phyloP scores from a whole-genome alignment of 1,140 invertebrate species.

The Drosophila rufa region DNA sequence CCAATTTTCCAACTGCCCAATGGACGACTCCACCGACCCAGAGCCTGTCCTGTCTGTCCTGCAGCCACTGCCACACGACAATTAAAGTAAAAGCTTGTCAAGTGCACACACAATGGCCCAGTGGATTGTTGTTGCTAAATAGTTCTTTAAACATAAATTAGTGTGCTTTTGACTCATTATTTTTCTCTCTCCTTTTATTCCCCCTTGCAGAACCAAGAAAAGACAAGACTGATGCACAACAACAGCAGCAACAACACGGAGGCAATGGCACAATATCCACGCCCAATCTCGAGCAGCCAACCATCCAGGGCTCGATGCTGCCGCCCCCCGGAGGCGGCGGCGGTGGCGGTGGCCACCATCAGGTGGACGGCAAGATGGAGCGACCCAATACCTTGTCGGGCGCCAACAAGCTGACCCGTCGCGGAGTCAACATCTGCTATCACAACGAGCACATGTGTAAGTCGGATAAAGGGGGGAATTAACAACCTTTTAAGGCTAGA shows the following conservation, averaged over 20 bases:
- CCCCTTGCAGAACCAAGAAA: conserved; percentile 92
- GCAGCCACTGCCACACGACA: conserved; percentile 62
- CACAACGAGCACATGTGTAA: conserved; percentile 89
- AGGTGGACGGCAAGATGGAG: conserved; percentile 87
- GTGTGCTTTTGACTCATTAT: conserved; percentile 47
- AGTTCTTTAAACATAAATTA: conserved; percentile 63
- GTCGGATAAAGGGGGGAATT: conserved; percentile 57
- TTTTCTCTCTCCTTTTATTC: conserved; percentile 34
- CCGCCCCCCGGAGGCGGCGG: conserved; percentile 77
- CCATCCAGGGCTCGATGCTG: conserved; percentile 85
- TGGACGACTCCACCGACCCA: conserved; percentile 44
- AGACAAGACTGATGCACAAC: conserved; percentile 93
- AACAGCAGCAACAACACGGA: conserved; percentile 86
- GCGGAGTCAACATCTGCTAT: conserved; percentile 88
- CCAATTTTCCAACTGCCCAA: conserved; percentile 58
- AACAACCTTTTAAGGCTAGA: not conserved
- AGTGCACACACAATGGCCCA: conserved; percentile 35
- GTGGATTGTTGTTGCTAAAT: conserved; percentile 20
- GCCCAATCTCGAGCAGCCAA: conserved; percentile 87
- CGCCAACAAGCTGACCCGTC: conserved; percentile 89
- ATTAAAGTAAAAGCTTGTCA: conserved; percentile 82
- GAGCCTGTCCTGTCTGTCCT: conserved; percentile 25
- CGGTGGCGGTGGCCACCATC: conserved; percentile 57
- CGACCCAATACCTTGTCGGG: conserved; percentile 90
- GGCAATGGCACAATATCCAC: conserved; percentile 88